Base-by-base conservation (phyloP, 1,140 invertebrate species). In the Steinernema feltiae region DNA sequence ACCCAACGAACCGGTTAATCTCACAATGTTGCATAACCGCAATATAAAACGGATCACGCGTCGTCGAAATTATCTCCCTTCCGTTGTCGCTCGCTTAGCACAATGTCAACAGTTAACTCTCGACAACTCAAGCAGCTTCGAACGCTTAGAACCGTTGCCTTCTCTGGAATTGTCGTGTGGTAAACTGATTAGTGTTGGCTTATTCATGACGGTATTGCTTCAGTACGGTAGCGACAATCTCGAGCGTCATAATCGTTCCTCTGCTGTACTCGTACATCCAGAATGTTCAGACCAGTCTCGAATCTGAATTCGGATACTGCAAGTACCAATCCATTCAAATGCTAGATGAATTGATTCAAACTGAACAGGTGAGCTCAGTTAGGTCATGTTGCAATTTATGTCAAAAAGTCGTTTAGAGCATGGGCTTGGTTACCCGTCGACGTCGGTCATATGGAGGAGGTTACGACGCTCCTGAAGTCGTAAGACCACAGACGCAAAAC, bases 1-100 rank as follows among this genome's bases (percentile, higher is more conserved):
- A 63, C 53, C 24, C 53, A 63, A 63, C 53, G 53, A 63, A 63
- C 53, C 53, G 53, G 53, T 63, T 63, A 21, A 63, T 63, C 53
- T 27, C 53, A 3, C 53, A 63, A 63, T 63, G 53, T 63, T 63
- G 53, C 53, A 63, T 63, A 63, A 63, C 12, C 53, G 53, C 53
- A 63, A 63, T 63, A 63, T 63, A 63, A 63, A 27, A 21, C 15
- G 53, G 3, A 15, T 3, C 53, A 27, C 53, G 12, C 53, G 2
- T 7, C 15, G 24, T 63, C 53, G 53, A 63, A 21, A 63, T 63
- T 21, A 63, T 63, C 53, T 15, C 41, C 7, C 41, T 46, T 46
- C n/a, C 41, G 41, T n/a, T n/a, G 7, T 46, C 53, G 53, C 7
- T 21, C 24, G 15, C 15, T 63, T 21, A 7, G 15, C 24, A 17